These are phyloP conservation scores for Leptosomus discolor DNA, from an alignment of 2,113 vertebrate species.

Conservation along the genomic window DNA sequence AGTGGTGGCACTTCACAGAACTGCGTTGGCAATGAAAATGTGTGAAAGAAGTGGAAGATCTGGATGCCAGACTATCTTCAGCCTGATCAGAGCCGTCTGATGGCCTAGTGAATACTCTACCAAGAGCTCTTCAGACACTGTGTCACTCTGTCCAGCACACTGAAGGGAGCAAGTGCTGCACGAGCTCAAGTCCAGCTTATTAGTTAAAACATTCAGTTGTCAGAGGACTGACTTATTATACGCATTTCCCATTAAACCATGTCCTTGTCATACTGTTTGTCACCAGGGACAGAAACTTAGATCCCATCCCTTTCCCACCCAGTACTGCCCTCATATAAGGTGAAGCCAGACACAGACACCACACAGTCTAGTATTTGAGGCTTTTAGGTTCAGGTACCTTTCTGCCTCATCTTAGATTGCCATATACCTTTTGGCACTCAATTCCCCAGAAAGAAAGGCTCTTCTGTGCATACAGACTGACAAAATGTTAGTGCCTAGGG, in stretches of 20 bases:
- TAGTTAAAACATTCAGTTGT: background rate
- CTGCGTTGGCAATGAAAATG: background rate
- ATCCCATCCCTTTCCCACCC: background rate
- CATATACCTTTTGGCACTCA: background rate
- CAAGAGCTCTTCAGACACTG: background rate
- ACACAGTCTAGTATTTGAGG: background rate
- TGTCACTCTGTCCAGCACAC: background rate
- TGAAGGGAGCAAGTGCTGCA: background rate
- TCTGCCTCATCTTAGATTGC: background rate
- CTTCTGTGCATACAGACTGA: background rate
- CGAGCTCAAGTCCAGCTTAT: background rate
- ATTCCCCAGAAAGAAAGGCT: background rate
- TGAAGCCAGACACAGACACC: background rate
- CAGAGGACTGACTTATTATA: background rate
- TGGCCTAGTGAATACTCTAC: background rate
- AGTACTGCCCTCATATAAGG: background rate
- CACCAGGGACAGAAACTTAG: background rate
- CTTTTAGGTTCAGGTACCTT: background rate
- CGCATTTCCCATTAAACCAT: background rate
- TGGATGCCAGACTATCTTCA: background rate
- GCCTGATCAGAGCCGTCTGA: background rate
- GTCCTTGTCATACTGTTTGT: background rate
- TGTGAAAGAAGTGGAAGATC: conserved; percentile 4
- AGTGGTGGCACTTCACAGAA: background rate
- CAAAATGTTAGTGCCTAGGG: background rate